Evolutionary conservation across 2,113 vertebrate species (phyloP).

Genomic region (Phrynosoma blainvillii): DNA sequence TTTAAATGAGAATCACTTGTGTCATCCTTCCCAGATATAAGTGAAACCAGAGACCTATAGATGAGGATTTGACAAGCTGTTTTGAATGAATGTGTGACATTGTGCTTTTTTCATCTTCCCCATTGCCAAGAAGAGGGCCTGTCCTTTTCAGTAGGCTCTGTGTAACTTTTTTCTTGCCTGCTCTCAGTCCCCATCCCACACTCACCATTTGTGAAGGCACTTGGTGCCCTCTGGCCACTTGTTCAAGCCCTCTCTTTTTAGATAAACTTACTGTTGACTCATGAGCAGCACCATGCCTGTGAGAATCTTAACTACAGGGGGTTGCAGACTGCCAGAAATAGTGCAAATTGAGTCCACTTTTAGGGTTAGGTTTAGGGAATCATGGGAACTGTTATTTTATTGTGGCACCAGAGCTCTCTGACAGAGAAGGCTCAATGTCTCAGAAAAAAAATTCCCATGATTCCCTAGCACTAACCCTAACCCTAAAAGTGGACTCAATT

Average conservation of each 20-base stretch:
- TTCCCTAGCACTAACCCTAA: too few species aligned
- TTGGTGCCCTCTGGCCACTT: slow-evolving; percentile 16
- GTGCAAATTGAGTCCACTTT: too few species aligned
- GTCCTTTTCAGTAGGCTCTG: not conserved
- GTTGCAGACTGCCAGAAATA: too few species aligned
- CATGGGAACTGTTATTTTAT: too few species aligned
- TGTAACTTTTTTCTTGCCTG: not conserved
- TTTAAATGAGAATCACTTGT: not conserved
- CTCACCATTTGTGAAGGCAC: slow-evolving; percentile 9
- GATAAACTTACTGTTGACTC: not conserved
- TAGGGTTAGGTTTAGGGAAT: too few species aligned
- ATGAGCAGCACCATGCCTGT: slow-evolving; percentile 11
- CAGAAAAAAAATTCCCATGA: too few species aligned
- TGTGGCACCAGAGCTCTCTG: too few species aligned
- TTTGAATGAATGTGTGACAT: not conserved
- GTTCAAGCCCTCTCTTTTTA: slow-evolving; percentile 31
- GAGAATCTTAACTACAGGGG: slow-evolving; percentile 31
- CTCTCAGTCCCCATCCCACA: not conserved
- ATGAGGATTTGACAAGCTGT: not conserved
- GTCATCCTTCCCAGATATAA: not conserved
- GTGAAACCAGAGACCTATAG: not conserved
- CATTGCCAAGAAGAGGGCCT: not conserved
- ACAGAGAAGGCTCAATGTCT: too few species aligned
- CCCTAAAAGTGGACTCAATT: too few species aligned
- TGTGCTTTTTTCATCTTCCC: not conserved